Evolutionary conservation across 1,140 invertebrate species (phyloP).

Genomic region (Drosophila athabasca): DNA sequence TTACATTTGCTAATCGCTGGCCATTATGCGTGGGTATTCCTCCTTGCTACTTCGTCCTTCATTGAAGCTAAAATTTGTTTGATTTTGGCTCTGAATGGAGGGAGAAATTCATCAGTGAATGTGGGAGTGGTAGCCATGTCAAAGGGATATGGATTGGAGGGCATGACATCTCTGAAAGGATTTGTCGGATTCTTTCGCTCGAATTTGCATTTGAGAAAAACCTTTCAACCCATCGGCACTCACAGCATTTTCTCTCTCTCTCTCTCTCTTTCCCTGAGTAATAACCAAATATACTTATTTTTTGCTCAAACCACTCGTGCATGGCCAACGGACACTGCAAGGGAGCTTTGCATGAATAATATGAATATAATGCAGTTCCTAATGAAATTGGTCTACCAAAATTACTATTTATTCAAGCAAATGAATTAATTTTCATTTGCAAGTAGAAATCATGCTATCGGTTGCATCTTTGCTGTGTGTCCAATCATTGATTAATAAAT

Average conservation of each 20-base stretch:
- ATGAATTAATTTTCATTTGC: conserved; percentile 17
- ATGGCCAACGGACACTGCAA: conserved; percentile 14
- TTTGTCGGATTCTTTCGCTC: conserved; percentile 32
- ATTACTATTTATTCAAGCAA: conserved; percentile 33
- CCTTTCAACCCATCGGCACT: conserved; percentile 16
- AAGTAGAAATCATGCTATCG: background rate
- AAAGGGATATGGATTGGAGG: background rate
- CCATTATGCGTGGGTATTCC: conserved; percentile 30
- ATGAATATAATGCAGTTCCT: conserved; percentile 28
- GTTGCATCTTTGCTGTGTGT: too few relatives aligned
- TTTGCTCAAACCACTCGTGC: conserved; percentile 19
- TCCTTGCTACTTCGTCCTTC: background rate
- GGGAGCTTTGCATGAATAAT: conserved; percentile 38
- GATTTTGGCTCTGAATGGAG: conserved; percentile 22
- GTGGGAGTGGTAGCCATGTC: too few relatives aligned
- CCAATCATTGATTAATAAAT: too few relatives aligned
- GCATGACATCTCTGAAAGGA: background rate
- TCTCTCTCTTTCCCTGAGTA: conserved; percentile 11
- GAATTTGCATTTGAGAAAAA: conserved; percentile 24
- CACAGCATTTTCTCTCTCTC: too few relatives aligned
- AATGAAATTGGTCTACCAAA: conserved; percentile 26
- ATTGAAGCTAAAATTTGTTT: conserved; percentile 22
- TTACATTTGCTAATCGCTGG: conserved; percentile 48
- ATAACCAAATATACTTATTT: conserved; percentile 34
- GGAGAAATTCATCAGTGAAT: conserved; percentile 34